Conservation (phyloP, 2,888 invertebrate species). For the Agrochola macilenta region DNA sequence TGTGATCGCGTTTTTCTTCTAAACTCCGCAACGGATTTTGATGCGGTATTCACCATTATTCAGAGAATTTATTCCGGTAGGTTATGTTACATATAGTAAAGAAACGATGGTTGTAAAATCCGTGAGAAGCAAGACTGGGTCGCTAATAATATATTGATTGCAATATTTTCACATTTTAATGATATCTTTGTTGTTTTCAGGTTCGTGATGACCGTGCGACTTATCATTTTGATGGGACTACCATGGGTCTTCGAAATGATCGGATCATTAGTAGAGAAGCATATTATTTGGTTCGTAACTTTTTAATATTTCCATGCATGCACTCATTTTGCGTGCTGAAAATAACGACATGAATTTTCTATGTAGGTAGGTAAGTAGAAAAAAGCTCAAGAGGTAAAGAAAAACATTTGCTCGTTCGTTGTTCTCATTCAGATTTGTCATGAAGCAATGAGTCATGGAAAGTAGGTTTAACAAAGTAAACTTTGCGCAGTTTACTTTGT, state of each 20-base stretch:
- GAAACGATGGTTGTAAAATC: background rate
- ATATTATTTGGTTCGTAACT: slow-evolving; percentile 79
- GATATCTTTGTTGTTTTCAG: slow-evolving; percentile 80
- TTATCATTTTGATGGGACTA: slow-evolving; percentile 92
- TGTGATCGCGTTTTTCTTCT: background rate
- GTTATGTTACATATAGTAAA: background rate
- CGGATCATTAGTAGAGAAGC: slow-evolving; percentile 72
- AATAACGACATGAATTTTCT: background rate
- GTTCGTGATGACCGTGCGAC: slow-evolving; percentile 90
- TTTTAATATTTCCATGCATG: background rate
- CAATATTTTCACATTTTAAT: background rate
- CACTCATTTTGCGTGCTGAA: background rate
- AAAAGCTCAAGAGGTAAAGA: background rate
- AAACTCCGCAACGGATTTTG: background rate
- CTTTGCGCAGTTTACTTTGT: too few relatives aligned
- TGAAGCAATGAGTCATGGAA: background rate
- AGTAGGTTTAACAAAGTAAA: slow-evolving; percentile 1
- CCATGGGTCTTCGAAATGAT: slow-evolving; percentile 93
- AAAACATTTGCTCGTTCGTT: background rate
- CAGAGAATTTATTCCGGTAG: background rate
- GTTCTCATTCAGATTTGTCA: background rate
- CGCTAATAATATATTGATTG: background rate
- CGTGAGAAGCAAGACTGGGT: background rate
- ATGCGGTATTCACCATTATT: background rate
- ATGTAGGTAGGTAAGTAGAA: background rate